Base-by-base conservation (phyloP, 2,888 invertebrate genomes). In the Mesochorus sp. region DNA sequence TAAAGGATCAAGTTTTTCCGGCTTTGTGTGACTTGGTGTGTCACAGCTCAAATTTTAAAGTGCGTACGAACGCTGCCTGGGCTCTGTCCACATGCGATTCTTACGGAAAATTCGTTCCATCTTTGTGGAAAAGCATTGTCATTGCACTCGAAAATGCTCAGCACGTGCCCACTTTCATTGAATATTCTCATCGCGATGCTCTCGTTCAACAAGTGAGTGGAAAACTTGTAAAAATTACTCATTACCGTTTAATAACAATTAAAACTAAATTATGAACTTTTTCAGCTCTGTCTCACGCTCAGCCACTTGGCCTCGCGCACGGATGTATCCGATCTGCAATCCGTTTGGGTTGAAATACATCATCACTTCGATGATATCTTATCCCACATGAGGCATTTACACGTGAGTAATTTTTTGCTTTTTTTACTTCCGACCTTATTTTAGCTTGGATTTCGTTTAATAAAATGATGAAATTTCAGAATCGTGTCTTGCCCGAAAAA, bases 31-130 rank as follows among this genome's bases (percentile, higher is more conserved):
- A 92, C 12, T 90, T 96, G 14, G 94, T 96, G 0, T 93, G 94
- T 57, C 94, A 94, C 77, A 96, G 95, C 89, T 94, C 94, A 71
- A 97, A 97, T 89, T 95, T 97, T 82, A 98, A 98, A 92, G 98
- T 98, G 3, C 94, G 97, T 28, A 97, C 96, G 75, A 97, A 96
- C 91, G 97, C 97, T 1, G 95, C 96, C 0, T 92, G 94, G 71
- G 97, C 97, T 0, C 89, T 98, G 76, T 93, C 93, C 8, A 93
- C 93, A 73, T 94, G 94, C n/a, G 87, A 89, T 37, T 90, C 91
- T 0, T 97, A 95, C 85, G 96, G 94, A 0, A 89, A 90, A 2
- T 93, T 94, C 81, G 95, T 93, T 84, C 87, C 92, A 0, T 82
- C 85, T 12, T 92, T 96, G 19, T 98, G 97, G 97, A 92, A 93